Evolutionary conservation across 1,140 invertebrate species (phyloP).

Genomic region (Leucophenga varia): DNA sequence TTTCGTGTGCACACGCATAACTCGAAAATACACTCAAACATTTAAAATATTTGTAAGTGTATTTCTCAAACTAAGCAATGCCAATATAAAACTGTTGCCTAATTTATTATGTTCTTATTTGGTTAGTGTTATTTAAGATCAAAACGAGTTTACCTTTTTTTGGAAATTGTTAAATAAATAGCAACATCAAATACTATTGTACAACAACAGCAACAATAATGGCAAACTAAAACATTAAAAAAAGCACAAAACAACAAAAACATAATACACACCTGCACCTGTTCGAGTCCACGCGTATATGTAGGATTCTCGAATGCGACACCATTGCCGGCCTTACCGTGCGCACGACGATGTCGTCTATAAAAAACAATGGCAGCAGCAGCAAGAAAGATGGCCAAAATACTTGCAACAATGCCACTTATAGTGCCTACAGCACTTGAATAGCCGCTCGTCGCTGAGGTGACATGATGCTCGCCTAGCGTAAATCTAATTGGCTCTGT

Average conservation of each 20-base stretch:
- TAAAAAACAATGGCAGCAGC: conserved; percentile 67
- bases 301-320: conserved; percentile 85
- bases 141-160: too few species aligned
- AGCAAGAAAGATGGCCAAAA: conserved; percentile 66
- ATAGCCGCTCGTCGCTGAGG: conserved; percentile 61
- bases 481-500: conserved; percentile 73
- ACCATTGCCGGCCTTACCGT: conserved; percentile 60
- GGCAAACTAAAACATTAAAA: neutral
- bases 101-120: too few species aligned
- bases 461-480: conserved; percentile 67
- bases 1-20: too few species aligned
- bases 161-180: too few species aligned
- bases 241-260: too few species aligned
- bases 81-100: too few species aligned
- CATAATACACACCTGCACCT: conserved; percentile 64
- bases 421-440: conserved; percentile 64
- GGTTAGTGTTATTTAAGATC: too few species aligned
- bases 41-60: too few species aligned
- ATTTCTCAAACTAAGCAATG: too few species aligned
- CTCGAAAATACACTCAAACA: too few species aligned
- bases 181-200: too few species aligned
- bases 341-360: conserved; percentile 63
- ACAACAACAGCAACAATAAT: conserved; percentile 10
- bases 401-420: conserved; percentile 66
- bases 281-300: conserved; percentile 75